phyloP scores from a whole-genome alignment of 2,888 invertebrate species.

The Eupithecia subfuscata region DNA sequence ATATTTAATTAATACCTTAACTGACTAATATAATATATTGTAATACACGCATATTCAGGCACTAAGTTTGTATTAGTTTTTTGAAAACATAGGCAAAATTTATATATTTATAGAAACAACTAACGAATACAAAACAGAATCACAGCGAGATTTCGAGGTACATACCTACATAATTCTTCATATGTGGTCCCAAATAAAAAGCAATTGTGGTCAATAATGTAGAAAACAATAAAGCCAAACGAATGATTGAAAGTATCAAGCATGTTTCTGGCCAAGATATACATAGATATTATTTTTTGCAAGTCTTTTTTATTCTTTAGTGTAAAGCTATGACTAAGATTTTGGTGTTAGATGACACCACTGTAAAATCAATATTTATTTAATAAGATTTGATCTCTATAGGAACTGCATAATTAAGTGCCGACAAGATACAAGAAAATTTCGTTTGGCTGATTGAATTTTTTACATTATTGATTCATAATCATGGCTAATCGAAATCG shows the following conservation, averaged over 20 bases:
- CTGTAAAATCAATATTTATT: too few relatives aligned
- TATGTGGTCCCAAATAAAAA: slow-evolving; percentile 1
- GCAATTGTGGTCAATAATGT: not conserved
- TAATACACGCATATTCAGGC: not conserved
- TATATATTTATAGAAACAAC: not conserved
- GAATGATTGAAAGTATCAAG: not conserved
- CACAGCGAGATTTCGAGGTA: not conserved
- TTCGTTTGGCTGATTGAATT: not conserved
- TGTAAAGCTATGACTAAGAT: not conserved
- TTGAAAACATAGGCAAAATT: not conserved
- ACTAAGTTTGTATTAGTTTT: slow-evolving; percentile 1
- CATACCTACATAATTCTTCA: not conserved
- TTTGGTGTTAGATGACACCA: not conserved
- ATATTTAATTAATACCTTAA: not conserved
- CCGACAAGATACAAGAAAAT: not conserved
- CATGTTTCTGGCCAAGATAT: not conserved
- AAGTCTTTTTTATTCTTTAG: too few relatives aligned
- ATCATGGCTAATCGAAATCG: not conserved
- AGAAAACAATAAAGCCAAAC: not conserved
- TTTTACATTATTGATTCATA: not conserved
- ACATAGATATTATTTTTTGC: too few relatives aligned
- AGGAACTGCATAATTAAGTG: not conserved
- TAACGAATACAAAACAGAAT: too few relatives aligned
- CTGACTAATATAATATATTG: slow-evolving; percentile 6
- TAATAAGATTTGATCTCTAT: not conserved